Evolutionary conservation across 2,888 invertebrate genomes (phyloP), one percentile per base, ranked within the genome.

Genomic region (Lasioglossum zephyrum): DNA sequence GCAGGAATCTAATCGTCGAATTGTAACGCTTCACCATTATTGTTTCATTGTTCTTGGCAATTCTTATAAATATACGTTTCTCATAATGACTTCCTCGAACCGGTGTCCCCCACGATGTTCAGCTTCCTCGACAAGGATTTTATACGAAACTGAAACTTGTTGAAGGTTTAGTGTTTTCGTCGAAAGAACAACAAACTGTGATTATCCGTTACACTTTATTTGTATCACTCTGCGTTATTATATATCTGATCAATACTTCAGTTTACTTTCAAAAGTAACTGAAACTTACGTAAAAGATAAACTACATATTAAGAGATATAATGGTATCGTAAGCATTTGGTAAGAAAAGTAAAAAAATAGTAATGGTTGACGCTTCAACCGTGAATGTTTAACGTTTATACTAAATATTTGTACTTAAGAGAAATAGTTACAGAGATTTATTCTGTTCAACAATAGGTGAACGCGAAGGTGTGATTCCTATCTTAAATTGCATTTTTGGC

Each of bases 251-350:
- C n/a, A 11, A 57, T 11, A 57, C n/a, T 57, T 57, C 9, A 8
- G 8, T n/a, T n/a, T 53, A 8, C 2, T 53, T 53, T n/a, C 4
- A n/a, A 4, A 11, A 57, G 3, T n/a, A n/a, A 4, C 1, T 4
- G 4, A 49, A 49, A 47, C 8, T 8, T n/a, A 3, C 9, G 11
- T 1, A n/a, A n/a, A 57, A 9, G 4, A n/a, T n/a, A 8, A 57
- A 9, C 1, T 57, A 11, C 11, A 4, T 3, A n/a, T 1, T n/a
- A n/a, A 9, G 1, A n/a, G 0, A 11, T 11, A n/a, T n/a, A n/a
- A n/a, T 4, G 11, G 0, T 9, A 53, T 53, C 8, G 22, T 9
- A 57, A 57, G n/a, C n/a, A 57, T n/a, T 57, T n/a, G 57, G 11
- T n/a, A 6, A 8, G 22, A 57, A n/a, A n/a, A n/a, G 11, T n/a